Conservation (phyloP, 2,113 vertebrate species). For the Forbesichthys papilliferus region DNA sequence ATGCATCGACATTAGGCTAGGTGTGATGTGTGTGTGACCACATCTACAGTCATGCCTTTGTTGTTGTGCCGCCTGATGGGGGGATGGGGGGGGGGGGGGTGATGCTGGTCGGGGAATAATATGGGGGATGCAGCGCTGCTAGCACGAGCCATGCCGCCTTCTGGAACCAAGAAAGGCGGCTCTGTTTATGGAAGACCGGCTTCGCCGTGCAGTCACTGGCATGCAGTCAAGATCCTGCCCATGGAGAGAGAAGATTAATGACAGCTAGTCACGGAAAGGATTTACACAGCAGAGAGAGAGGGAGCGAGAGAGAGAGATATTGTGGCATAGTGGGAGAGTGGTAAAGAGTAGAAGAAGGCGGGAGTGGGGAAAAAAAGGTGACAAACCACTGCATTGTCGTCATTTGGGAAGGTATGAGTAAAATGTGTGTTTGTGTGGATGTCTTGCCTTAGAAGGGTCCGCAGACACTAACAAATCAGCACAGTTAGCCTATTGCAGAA, state of each 20-base stretch:
- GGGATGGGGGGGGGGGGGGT: conserved; percentile 37
- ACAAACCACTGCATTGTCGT: conserved; percentile 21
- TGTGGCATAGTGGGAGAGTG: conserved; percentile 44
- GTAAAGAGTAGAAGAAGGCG: conserved; percentile 8
- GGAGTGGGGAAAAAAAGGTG: conserved; percentile 41
- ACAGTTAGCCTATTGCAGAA: background rate
- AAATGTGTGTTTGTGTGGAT: conserved; percentile 18
- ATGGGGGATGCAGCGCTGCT: conserved; percentile 38
- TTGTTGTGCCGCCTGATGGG: conserved; percentile 45
- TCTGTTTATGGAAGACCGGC: conserved; percentile 74
- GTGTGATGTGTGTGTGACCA: conserved; percentile 32
- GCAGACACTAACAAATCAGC: conserved; percentile 19
- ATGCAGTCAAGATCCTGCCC: conserved; percentile 76
- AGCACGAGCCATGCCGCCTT: conserved; percentile 53
- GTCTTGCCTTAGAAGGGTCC: background rate
- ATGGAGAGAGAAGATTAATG: conserved; percentile 79
- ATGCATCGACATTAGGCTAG: conserved; percentile 26
- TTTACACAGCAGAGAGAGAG: conserved; percentile 45
- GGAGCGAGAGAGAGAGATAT: conserved; percentile 22
- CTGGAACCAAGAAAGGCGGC: conserved; percentile 71
- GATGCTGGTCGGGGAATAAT: no score
- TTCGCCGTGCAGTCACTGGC: conserved; percentile 72
- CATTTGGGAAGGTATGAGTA: conserved; percentile 15
- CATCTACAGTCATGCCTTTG: conserved; percentile 54
- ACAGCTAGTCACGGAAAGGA: conserved; percentile 81